phyloP scores from a whole-genome alignment of 1,140 invertebrate genomes.

The Triops longicaudatus region DNA sequence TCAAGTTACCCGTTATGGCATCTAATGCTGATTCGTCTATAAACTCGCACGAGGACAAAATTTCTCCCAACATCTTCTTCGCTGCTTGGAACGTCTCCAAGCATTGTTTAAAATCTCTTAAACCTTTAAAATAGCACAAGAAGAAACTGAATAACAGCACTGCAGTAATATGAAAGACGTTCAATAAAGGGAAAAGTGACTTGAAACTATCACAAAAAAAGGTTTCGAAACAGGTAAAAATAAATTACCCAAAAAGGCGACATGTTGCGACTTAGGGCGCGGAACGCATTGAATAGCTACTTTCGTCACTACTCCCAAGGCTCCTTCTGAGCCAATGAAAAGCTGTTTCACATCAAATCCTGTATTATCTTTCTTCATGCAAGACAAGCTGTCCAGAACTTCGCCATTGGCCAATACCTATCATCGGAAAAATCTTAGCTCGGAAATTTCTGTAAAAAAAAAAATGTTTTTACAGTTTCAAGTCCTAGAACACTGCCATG shows the following conservation, averaged over 20 bases:
- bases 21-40: slow-evolving; percentile 65
- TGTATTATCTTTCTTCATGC: slow-evolving; percentile 93
- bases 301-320: slow-evolving; percentile 88
- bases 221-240: slow-evolving; percentile 10
- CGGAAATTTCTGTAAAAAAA: slow-evolving; percentile 17
- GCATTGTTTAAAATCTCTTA: slow-evolving; percentile 64
- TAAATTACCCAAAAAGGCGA: slow-evolving; percentile 73
- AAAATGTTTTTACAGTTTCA: slow-evolving; percentile 64
- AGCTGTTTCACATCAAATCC: slow-evolving; percentile 94
- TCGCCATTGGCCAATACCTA: slow-evolving; percentile 82
- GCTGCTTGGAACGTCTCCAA: slow-evolving; percentile 63
- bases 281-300: slow-evolving; percentile 81
- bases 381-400: slow-evolving; percentile 72
- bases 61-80: slow-evolving; percentile 68
- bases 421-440: slow-evolving; percentile 23
- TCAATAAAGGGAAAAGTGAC: too few relatives aligned
- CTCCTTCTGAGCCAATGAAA: slow-evolving; percentile 96
- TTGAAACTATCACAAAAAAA: neutral
- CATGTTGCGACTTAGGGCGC: slow-evolving; percentile 63
- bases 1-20: slow-evolving; percentile 50
- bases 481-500: slow-evolving; percentile 87
- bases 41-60: slow-evolving; percentile 88
- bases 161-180: too few relatives aligned
- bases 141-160: slow-evolving; percentile 19
- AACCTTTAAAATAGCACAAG: slow-evolving; percentile 51